A percentile compares a stretch with the other conserved stretches of the same genome.
Conservation (phyloP, 2,888 invertebrate species). For the Poecilus cupreus region DNA sequence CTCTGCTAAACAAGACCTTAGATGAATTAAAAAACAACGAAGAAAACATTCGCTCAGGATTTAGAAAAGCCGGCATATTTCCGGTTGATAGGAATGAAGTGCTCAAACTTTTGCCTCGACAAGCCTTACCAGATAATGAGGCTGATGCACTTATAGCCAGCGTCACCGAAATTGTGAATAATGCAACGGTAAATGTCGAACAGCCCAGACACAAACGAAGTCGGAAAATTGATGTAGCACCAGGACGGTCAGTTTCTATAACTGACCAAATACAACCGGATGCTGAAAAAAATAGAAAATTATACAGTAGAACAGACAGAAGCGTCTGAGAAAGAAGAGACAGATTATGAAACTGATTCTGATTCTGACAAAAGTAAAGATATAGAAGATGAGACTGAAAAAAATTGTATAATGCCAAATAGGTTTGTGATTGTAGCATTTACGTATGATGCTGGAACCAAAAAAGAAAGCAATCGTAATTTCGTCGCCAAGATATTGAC, state of each 20-base stretch:
- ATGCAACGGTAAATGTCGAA: neutral
- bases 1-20: conserved; percentile 57
- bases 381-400: conserved; percentile 11
- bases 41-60: conserved; percentile 6
- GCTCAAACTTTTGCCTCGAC: conserved; percentile 16
- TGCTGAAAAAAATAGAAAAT: neutral
- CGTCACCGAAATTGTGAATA: neutral
- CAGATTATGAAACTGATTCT: neutral
- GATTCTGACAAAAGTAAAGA: neutral
- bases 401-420: conserved; percentile 3
- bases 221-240: neutral
- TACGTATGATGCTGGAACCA: conserved; percentile 6
- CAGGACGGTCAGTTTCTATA: neutral
- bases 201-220: neutral
- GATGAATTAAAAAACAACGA: neutral
- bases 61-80: neutral
- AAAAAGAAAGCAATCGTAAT: conserved; percentile 11
- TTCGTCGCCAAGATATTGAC: conserved; percentile 5
- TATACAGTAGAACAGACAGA: neutral
- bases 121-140: neutral
- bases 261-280: neutral
- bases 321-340: neutral
- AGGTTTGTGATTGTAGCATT: conserved; percentile 1
- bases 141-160: neutral
- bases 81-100: neutral